Base-by-base conservation (phyloP, 2,888 invertebrate genomes). In the Chrysotoxum bicinctum region DNA sequence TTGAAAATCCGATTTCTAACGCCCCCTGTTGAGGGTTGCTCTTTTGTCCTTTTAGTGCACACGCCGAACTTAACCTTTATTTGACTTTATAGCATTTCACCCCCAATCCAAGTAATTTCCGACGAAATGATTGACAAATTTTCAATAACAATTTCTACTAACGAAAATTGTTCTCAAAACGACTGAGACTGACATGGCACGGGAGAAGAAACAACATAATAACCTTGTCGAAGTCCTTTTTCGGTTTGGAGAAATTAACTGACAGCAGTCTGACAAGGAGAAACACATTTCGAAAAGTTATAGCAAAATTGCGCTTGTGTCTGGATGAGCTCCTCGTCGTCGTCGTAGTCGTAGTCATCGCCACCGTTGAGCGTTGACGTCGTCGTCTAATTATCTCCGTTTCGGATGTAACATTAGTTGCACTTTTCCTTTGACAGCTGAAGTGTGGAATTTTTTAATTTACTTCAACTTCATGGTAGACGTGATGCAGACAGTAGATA, bases 41-140 rank as follows among this genome's bases (percentile, higher is more conserved):
- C 56, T 56, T 48, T 14, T 48, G 21, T 62, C 16, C 8, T 32
- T 48, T 32, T 48, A n/a, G n/a, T n/a, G 10, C 4, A 5, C n/a
- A 43, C 56, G 26, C 50, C 48, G 30, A 73, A 60, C 16, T 64
- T 73, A 77, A 70, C 75, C 56, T 69, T 35, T 62, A 58, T 66
- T 62, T 10, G 30, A 35, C 50, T 32, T 54, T n/a, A 45, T 26
- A 52, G 12, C 19, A n/a, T 14, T 58, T 40, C 19, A 37, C 50
- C 45, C 37, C 1, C 6, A 16, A 62, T 3, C 43, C 70, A 40
- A 35, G 21, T 62, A 52, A 48, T 48, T 84, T 45, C 30, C 37
- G 70, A 52, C 62, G 35, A 79, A 84, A 70, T 84, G 79, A 84
- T 84, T 84, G 83, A 84, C 84, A 84, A 84, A 80, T 80, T 80